Conservation (phyloP, 1,140 invertebrate genomes). For the Drosophila nebulosa region DNA sequence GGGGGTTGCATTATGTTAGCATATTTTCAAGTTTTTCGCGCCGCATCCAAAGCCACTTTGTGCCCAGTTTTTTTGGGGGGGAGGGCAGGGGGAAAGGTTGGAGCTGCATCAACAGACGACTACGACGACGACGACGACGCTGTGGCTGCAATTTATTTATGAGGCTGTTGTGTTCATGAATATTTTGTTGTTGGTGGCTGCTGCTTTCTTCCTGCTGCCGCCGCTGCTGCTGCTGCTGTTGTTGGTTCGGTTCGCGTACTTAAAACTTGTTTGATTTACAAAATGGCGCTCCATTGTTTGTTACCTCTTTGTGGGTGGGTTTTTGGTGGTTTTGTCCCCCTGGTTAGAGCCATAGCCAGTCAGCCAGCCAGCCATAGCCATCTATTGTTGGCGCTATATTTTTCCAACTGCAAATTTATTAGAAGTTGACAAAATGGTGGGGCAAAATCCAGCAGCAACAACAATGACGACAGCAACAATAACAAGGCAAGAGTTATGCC, state of each 20-base stretch:
- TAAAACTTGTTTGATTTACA: constrained; percentile 55
- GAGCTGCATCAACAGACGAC: constrained; percentile 40
- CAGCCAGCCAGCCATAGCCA: no score
- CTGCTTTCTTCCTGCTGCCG: constrained; percentile 10
- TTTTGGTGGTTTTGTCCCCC: background rate
- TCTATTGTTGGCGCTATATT: constrained; percentile 29
- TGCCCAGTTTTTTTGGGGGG: constrained; percentile 27
- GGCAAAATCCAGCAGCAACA: background rate
- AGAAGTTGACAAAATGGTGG: constrained; percentile 46
- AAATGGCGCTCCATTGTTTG: constrained; percentile 44
- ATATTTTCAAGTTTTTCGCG: constrained; percentile 58
- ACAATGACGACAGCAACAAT: background rate
- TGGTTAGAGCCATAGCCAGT: constrained; percentile 24
- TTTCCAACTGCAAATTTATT: constrained; percentile 39
- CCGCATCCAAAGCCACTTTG: constrained; percentile 44
- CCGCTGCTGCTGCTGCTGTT: constrained; percentile 8
- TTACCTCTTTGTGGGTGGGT: background rate
- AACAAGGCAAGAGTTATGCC: background rate
- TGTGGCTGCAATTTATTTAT: constrained; percentile 61
- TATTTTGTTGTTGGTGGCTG: constrained; percentile 34
- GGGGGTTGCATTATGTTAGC: constrained; percentile 54
- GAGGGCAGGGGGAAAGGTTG: background rate
- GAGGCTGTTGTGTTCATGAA: constrained; percentile 62
- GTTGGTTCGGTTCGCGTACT: constrained; percentile 26
- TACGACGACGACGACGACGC: constrained; percentile 13